These are phyloP conservation scores for Sturnira hondurensis DNA, from an alignment of 2,113 vertebrate species.

Conservation along the genomic window DNA sequence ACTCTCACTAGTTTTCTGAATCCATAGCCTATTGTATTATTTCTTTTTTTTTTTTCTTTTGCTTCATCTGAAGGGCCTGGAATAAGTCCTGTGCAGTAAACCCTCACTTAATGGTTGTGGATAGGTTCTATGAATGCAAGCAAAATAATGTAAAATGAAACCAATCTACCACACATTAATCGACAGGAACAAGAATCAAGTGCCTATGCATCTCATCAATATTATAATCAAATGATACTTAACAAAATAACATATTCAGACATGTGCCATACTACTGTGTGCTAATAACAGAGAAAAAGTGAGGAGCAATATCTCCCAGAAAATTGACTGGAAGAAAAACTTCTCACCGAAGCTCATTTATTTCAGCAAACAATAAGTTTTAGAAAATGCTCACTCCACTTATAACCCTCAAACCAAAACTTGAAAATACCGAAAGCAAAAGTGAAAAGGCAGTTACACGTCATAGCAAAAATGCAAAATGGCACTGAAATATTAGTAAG, in stretches of 20 bases:
- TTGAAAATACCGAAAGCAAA: not conserved
- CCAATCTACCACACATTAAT: not conserved
- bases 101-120: not conserved
- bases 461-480: not conserved
- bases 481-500: conserved; percentile 8
- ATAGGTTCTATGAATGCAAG: not conserved
- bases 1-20: not conserved
- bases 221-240: not conserved
- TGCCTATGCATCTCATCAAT: not conserved
- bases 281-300: not conserved
- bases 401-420: not conserved
- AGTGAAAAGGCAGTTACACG: not conserved
- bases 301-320: not conserved
- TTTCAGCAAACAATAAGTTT: not conserved
- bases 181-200: not conserved
- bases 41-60: not conserved
- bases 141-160: not conserved
- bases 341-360: not conserved
- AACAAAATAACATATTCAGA: not conserved
- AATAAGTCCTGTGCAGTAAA: not conserved
- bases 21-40: not conserved
- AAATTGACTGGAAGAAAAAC: not conserved
- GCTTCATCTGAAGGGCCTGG: not conserved
- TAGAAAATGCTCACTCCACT: not conserved
- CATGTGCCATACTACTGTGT: not conserved